phyloP scores from a whole-genome alignment of 1,140 invertebrate genomes.

The Calosoma granatense region DNA sequence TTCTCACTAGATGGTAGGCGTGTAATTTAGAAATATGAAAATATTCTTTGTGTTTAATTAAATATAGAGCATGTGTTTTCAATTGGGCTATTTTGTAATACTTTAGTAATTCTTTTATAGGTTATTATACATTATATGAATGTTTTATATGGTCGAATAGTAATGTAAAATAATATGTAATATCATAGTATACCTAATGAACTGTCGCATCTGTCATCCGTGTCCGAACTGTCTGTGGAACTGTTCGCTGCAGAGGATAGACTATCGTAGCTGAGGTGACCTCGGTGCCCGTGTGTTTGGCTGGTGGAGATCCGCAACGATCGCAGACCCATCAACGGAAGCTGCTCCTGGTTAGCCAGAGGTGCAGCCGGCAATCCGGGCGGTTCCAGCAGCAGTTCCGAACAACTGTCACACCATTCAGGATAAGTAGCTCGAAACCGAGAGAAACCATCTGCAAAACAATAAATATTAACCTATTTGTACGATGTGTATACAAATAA shows the following conservation, averaged over 20 bases:
- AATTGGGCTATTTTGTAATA: no score
- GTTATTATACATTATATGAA: no score
- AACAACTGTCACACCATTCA: slow-evolving; percentile 67
- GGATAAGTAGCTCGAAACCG: slow-evolving; percentile 73
- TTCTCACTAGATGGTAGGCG: no score
- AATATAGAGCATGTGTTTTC: no score
- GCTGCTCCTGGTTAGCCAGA: slow-evolving; percentile 28
- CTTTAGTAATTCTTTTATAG: no score
- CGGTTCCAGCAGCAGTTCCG: slow-evolving; percentile 30
- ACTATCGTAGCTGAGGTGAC: slow-evolving; percentile 27
- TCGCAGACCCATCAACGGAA: slow-evolving; percentile 50
- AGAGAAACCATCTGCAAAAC: slow-evolving; percentile 68
- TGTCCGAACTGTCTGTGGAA: slow-evolving; percentile 33
- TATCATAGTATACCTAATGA: slow-evolving; percentile 35
- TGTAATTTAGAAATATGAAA: no score
- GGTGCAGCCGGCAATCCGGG: slow-evolving; percentile 29
- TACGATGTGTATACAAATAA: background rate
- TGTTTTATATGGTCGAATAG: no score
- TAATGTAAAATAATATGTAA: no score
- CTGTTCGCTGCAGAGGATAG: slow-evolving; percentile 33
- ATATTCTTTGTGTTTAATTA: no score
- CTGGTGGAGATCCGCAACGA: slow-evolving; percentile 65
- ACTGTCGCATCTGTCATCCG: slow-evolving; percentile 39
- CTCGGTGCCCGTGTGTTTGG: slow-evolving; percentile 28
- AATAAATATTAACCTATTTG: background rate